A percentile compares a stretch with the other conserved stretches of the same genome.
phyloP scores from a whole-genome alignment of 2,113 vertebrate species.

The mouse (Mus musculus) region DNA sequence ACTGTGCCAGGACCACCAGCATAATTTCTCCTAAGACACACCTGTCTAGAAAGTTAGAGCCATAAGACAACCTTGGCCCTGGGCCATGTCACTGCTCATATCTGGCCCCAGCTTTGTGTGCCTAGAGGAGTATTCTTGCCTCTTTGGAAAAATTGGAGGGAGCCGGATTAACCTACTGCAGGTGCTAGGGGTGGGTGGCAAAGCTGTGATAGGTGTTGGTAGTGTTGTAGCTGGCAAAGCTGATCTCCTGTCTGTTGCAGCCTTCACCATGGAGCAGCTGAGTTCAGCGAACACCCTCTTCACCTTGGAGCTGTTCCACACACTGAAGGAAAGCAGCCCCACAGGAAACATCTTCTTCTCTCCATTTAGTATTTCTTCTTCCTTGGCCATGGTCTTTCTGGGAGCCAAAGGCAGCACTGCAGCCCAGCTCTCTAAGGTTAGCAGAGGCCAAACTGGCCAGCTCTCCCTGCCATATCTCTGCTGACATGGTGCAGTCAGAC shows the following conservation, averaged over 20 bases:
- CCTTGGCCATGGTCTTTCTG: too few relatives aligned
- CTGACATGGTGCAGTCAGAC: too few relatives aligned
- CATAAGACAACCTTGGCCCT: not conserved
- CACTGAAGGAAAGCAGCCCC: too few relatives aligned
- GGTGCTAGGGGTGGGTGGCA: not conserved
- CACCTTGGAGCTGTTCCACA: too few relatives aligned
- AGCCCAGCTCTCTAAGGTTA: too few relatives aligned
- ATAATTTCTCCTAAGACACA: not conserved
- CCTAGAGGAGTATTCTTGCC: not conserved
- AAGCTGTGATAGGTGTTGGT: rapidly evolving
- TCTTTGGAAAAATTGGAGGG: not conserved
- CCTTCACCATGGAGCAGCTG: constrained; percentile 54
- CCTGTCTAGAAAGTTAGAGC: not conserved
- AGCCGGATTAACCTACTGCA: not conserved
- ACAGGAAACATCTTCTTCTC: too few relatives aligned
- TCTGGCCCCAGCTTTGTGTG: not conserved
- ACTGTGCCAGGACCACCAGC: not conserved
- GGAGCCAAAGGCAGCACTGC: too few relatives aligned
- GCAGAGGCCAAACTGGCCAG: too few relatives aligned
- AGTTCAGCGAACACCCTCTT: too few relatives aligned
- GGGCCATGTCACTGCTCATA: not conserved
- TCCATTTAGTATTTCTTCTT: too few relatives aligned
- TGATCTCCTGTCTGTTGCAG: constrained; percentile 72
- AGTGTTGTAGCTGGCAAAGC: rapidly evolving
- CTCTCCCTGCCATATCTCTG: too few relatives aligned